phyloP scores from a whole-genome alignment of 2,888 invertebrate species.

The Achlya flavicornis region DNA sequence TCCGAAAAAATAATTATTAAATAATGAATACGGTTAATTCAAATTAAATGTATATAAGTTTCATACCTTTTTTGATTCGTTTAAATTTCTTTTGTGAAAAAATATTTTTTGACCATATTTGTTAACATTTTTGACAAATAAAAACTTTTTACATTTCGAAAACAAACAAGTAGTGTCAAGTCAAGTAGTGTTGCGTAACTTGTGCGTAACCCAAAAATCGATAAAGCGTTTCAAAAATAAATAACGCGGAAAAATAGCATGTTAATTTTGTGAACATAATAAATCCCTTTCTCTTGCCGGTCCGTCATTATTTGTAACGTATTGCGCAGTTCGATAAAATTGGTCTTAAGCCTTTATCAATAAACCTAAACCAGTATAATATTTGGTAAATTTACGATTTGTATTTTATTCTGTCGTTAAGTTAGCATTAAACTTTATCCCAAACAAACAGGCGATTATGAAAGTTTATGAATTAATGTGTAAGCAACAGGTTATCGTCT shows the following conservation, averaged over 20 bases:
- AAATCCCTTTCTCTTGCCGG: constrained; percentile 23
- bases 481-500: constrained; percentile 79
- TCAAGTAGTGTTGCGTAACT: constrained; percentile 48
- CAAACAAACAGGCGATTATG: constrained; percentile 50
- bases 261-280: constrained; percentile 9
- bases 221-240: constrained; percentile 20
- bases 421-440: constrained; percentile 31
- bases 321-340: constrained; percentile 51
- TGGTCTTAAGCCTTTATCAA: constrained; percentile 27
- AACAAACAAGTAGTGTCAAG: constrained; percentile 41
- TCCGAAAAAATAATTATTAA: too few relatives aligned
- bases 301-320: constrained; percentile 30
- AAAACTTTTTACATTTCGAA: not conserved
- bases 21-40: too few relatives aligned
- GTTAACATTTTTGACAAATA: too few relatives aligned
- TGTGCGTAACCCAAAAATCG: constrained; percentile 36
- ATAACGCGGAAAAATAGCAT: constrained; percentile 19
- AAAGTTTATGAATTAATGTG: constrained; percentile 70
- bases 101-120: too few relatives aligned
- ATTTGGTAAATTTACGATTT: constrained; percentile 27
- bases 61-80: too few relatives aligned
- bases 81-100: too few relatives aligned
- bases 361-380: constrained; percentile 27
- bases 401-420: constrained; percentile 23
- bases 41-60: too few relatives aligned